A percentile compares a stretch with the other conserved stretches of the same genome.
These are phyloP conservation scores for Malachius bipustulatus DNA, from an alignment of 2,888 invertebrate genomes.

Conservation along the genomic window DNA sequence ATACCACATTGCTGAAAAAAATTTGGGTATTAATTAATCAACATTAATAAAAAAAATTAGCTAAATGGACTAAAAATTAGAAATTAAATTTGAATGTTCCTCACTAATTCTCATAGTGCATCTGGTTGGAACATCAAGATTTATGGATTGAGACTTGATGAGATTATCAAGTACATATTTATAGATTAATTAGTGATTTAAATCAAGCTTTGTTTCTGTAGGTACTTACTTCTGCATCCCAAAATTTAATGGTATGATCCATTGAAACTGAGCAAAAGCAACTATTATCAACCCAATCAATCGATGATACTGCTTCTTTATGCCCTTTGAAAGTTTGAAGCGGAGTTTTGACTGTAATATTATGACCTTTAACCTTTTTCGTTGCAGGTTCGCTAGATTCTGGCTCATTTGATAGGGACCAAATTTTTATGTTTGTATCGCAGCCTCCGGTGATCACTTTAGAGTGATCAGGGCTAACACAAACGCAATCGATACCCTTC, in stretches of 20 bases:
- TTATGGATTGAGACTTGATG: too few species aligned
- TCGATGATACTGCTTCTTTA: conserved; percentile 76
- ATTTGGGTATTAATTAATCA: conserved; percentile 2
- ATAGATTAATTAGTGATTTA: too few species aligned
- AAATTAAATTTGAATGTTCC: too few species aligned
- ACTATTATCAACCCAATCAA: conserved; percentile 70
- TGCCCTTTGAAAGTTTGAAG: conserved; percentile 83
- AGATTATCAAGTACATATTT: too few species aligned
- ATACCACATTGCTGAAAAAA: conserved; percentile 53
- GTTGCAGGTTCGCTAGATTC: conserved; percentile 29
- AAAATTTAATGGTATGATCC: conserved; percentile 90
- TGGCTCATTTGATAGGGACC: conserved; percentile 52
- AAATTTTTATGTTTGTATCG: conserved; percentile 86
- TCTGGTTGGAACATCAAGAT: too few species aligned
- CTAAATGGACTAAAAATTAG: too few species aligned
- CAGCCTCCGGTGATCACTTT: conserved; percentile 77
- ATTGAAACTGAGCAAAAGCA: conserved; percentile 80
- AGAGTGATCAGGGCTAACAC: conserved; percentile 54
- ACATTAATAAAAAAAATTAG: too few species aligned
- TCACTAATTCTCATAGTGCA: too few species aligned
- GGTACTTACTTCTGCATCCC: conserved; percentile 78
- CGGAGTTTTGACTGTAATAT: conserved; percentile 45
- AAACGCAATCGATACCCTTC: conserved; percentile 79
- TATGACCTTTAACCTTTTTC: conserved; percentile 25
- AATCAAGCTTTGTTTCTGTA: too few species aligned